These are phyloP conservation scores for Folsomia manolachei DNA, from an alignment of 2,888 invertebrate genomes.

Conservation along the genomic window DNA sequence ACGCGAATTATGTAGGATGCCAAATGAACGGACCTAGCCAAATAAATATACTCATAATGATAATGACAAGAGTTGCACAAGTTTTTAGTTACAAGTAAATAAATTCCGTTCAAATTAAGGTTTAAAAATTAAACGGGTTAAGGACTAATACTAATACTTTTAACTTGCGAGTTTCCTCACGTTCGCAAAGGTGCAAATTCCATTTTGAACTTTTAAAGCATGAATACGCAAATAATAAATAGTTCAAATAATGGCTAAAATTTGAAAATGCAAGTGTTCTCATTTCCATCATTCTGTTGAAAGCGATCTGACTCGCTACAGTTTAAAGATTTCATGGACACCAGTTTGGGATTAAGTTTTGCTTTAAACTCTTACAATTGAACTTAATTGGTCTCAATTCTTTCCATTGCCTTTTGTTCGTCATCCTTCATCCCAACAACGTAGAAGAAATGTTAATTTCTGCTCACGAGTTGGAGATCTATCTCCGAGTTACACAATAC, in stretches of 20 bases:
- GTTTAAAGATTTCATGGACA: no score
- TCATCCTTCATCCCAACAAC: neutral
- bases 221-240: no score
- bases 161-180: no score
- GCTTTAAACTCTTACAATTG: slow-evolving; percentile 49
- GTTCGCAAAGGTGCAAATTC: no score
- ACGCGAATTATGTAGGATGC: neutral
- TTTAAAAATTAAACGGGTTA: neutral
- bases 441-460: neutral
- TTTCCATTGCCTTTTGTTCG: slow-evolving; percentile 9
- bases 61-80: neutral
- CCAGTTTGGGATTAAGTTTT: no score
- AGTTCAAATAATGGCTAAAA: no score
- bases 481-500: neutral
- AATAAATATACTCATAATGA: neutral
- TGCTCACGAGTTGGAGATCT: neutral
- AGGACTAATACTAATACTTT: neutral
- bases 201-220: no score
- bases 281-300: neutral
- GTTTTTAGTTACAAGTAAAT: neutral
- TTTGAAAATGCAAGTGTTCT: neutral
- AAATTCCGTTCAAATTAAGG: neutral
- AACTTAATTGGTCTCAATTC: slow-evolving; percentile 51
- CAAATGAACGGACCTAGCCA: no score
- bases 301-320: neutral